phyloP scores from a whole-genome alignment of 1,140 invertebrate genomes.

The Caenorhabditis brenneri region DNA sequence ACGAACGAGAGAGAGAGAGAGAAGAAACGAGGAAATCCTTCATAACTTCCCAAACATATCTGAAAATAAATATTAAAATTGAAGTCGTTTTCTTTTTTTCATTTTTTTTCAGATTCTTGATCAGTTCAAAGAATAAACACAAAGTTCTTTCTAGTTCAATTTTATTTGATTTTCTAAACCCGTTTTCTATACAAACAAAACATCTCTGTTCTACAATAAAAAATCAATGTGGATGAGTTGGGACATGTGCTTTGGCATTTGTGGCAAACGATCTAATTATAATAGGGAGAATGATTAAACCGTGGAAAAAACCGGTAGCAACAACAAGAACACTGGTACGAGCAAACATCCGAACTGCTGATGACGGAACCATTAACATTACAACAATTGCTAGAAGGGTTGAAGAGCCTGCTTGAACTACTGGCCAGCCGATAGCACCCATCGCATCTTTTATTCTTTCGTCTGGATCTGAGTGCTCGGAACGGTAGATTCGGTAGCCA shows the following conservation, averaged over 20 bases:
- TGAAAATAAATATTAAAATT: no score
- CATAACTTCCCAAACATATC: no score
- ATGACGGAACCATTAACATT: slow-evolving; percentile 68
- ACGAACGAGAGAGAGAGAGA: no score
- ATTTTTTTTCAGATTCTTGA: no score
- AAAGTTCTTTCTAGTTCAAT: no score
- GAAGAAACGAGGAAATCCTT: no score
- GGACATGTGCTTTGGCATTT: slow-evolving; percentile 48
- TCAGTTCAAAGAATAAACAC: no score
- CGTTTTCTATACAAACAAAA: slow-evolving; percentile 14
- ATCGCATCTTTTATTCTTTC: slow-evolving; percentile 65
- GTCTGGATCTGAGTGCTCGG: slow-evolving; percentile 63
- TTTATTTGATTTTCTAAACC: slow-evolving; percentile 18
- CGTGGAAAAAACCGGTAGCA: slow-evolving; percentile 69
- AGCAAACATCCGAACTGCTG: slow-evolving; percentile 70
- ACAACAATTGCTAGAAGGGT: slow-evolving; percentile 59
- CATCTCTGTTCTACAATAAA: background rate
- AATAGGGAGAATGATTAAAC: slow-evolving; percentile 68
- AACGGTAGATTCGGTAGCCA: slow-evolving; percentile 67
- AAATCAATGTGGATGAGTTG: background rate
- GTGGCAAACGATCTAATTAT: slow-evolving; percentile 68
- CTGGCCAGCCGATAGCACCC: slow-evolving; percentile 71
- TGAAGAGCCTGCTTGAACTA: slow-evolving; percentile 68
- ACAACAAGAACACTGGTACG: slow-evolving; percentile 68
- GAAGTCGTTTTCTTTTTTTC: no score